A percentile compares a stretch with the other conserved stretches of the same genome.
phyloP scores from a whole-genome alignment of 1,140 invertebrate species.

The Drosophila kohkoa region DNA sequence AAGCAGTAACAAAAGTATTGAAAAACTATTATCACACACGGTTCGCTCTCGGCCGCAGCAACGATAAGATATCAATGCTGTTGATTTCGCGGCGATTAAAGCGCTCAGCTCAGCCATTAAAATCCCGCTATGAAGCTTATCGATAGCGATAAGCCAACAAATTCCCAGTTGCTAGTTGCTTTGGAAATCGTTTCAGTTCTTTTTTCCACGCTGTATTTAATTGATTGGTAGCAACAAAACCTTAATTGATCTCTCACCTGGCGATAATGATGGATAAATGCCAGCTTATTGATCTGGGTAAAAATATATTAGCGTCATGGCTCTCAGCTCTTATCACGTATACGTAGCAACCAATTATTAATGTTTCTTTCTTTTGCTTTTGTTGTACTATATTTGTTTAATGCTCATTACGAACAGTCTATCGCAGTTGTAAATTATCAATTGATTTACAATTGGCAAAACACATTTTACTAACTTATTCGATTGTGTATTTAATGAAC shows the following conservation, averaged over 20 bases:
- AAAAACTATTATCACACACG: too few species aligned
- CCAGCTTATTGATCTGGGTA: slow-evolving; percentile 1
- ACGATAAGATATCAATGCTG: slow-evolving; percentile 52
- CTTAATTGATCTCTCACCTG: slow-evolving; percentile 13
- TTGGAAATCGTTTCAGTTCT: slow-evolving; percentile 26
- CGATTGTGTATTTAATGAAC: too few species aligned
- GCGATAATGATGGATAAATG: background rate
- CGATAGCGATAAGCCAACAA: slow-evolving; percentile 22
- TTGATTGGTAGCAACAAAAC: slow-evolving; percentile 22
- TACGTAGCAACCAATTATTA: background rate
- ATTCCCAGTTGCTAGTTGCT: slow-evolving; percentile 8
- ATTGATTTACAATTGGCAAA: too few species aligned
- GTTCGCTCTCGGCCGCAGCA: slow-evolving; percentile 14
- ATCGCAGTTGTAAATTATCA: too few species aligned
- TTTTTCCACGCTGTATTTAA: background rate
- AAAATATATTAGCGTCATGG: background rate
- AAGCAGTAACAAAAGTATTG: background rate
- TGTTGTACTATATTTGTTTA: too few species aligned
- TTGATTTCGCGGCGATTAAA: slow-evolving; percentile 41
- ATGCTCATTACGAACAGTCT: too few species aligned
- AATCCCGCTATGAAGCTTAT: slow-evolving; percentile 13
- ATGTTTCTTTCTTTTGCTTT: too few species aligned
- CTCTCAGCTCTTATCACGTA: background rate
- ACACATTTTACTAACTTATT: too few species aligned
- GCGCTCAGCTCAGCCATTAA: slow-evolving; percentile 18